A percentile compares a stretch with the other conserved stretches of the same genome.
Evolutionary conservation across 92 coral and sea anemone genomes (phyloP).

Genomic region (Scolanthus callimorphus): DNA sequence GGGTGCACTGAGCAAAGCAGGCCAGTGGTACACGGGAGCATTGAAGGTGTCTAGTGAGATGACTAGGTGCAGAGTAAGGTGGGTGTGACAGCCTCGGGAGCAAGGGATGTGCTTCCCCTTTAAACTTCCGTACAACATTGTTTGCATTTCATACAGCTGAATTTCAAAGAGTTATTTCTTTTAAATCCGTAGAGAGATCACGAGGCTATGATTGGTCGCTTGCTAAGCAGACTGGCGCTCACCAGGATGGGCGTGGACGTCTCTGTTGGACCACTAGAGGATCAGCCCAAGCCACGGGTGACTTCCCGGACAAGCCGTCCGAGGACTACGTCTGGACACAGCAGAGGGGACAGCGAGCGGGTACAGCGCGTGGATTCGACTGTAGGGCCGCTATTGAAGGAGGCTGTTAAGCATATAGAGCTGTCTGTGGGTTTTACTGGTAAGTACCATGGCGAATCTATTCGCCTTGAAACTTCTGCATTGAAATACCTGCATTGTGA

Average conservation of each 20-base stretch:
- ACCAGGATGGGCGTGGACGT: slow-evolving; percentile 52
- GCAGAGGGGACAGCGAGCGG: slow-evolving; percentile 34
- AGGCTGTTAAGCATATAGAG: slow-evolving; percentile 70
- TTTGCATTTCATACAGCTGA: too few relatives aligned
- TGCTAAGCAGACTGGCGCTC: slow-evolving; percentile 57
- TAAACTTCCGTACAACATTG: too few relatives aligned
- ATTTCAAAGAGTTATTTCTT: neutral
- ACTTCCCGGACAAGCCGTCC: slow-evolving; percentile 55
- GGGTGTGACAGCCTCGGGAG: too few relatives aligned
- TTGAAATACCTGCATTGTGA: too few relatives aligned
- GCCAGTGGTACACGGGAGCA: slow-evolving; percentile 66
- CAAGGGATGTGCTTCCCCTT: too few relatives aligned
- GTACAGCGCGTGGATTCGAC: slow-evolving; percentile 27
- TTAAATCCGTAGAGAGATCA: slow-evolving; percentile 33
- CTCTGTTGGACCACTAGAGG: slow-evolving; percentile 50
- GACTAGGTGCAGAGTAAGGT: slow-evolving; percentile 74
- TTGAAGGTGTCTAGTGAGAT: slow-evolving; percentile 71
- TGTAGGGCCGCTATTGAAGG: slow-evolving; percentile 56
- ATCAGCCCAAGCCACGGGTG: slow-evolving; percentile 40
- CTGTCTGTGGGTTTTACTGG: slow-evolving; percentile 68
- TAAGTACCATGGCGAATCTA: too few relatives aligned
- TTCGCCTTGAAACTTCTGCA: too few relatives aligned
- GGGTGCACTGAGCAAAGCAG: slow-evolving; percentile 58
- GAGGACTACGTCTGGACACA: slow-evolving; percentile 32
- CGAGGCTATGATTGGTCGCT: slow-evolving; percentile 57